phyloP scores from a whole-genome alignment of 92 coral and sea anemone species.

The Meandrina meandrites region DNA sequence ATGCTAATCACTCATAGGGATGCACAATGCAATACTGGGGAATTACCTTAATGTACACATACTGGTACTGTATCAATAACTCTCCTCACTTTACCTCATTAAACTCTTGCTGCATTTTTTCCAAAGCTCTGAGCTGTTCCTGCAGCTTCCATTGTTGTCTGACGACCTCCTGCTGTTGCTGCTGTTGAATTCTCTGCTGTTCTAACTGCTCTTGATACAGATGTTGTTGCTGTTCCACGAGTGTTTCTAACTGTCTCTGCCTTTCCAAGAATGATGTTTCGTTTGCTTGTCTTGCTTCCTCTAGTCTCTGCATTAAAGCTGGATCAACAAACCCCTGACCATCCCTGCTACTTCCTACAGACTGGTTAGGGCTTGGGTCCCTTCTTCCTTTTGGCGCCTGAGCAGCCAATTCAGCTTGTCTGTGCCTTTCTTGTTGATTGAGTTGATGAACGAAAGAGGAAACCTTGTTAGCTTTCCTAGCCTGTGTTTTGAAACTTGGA shows the following conservation, averaged over 20 bases:
- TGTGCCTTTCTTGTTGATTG: slow-evolving; percentile 31
- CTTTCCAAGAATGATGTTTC: slow-evolving; percentile 69
- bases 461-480: slow-evolving; percentile 23
- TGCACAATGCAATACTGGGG: too few relatives aligned
- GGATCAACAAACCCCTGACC: slow-evolving; percentile 4
- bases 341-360: neutral
- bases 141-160: slow-evolving; percentile 72
- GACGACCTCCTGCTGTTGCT: slow-evolving; percentile 64
- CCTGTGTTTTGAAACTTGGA: slow-evolving; percentile 26
- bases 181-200: slow-evolving; percentile 77
- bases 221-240: slow-evolving; percentile 72
- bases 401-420: slow-evolving; percentile 20
- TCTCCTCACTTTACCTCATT: slow-evolving; percentile 25
- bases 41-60: too few relatives aligned
- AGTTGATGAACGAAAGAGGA: slow-evolving; percentile 40
- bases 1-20: too few relatives aligned
- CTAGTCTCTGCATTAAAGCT: slow-evolving; percentile 29
- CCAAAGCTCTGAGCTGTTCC: slow-evolving; percentile 69
- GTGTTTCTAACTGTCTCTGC: slow-evolving; percentile 70
- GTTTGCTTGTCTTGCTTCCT: slow-evolving; percentile 40
- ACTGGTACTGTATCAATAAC: too few relatives aligned
- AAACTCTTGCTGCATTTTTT: slow-evolving; percentile 64
- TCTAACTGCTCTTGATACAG: slow-evolving; percentile 70
- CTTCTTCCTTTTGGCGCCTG: slow-evolving; percentile 1
- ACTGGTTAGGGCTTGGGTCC: slow-evolving; percentile 5